A percentile compares a stretch with the other conserved stretches of the same genome.
Evolutionary conservation across 2,888 invertebrate species (phyloP).

Genomic region (Ypsolopha scabrella): DNA sequence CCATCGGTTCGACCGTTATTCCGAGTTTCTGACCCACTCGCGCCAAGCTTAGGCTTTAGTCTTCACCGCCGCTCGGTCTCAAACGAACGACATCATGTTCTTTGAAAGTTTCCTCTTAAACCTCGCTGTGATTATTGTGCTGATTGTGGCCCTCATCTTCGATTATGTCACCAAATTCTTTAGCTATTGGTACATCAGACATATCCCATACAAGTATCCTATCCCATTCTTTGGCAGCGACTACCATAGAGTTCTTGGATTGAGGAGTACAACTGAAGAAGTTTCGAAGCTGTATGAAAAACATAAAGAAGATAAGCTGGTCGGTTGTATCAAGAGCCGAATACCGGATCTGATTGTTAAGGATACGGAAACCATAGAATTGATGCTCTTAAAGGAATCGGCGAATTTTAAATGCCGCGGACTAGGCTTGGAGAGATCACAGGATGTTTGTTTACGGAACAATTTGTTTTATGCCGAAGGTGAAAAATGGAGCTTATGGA

Average conservation of each 20-base stretch:
- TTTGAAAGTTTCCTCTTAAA: constrained; percentile 60
- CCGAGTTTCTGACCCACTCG: constrained; percentile 34
- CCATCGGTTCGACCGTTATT: constrained; percentile 34
- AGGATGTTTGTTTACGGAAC: constrained; percentile 66
- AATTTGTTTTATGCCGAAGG: constrained; percentile 63
- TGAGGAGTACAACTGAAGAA: constrained; percentile 45
- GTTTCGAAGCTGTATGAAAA: constrained; percentile 37
- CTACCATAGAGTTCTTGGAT: constrained; percentile 43
- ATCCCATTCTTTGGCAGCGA: constrained; percentile 55
- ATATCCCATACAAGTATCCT: constrained; percentile 45
- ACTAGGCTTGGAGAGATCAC: constrained; percentile 60
- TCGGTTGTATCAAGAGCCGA: constrained; percentile 51
- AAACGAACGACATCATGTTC: constrained; percentile 34
- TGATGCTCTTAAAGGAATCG: constrained; percentile 57
- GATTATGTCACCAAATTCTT: constrained; percentile 62
- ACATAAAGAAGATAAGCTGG: constrained; percentile 43
- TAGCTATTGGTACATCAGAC: constrained; percentile 61
- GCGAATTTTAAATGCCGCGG: constrained; percentile 61
- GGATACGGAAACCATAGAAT: constrained; percentile 52
- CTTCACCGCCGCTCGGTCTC: too few relatives aligned
- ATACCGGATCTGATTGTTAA: constrained; percentile 58
- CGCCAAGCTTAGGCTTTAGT: constrained; percentile 5
- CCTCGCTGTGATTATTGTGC: constrained; percentile 28
- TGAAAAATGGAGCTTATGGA: constrained; percentile 57
- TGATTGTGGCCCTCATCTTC: constrained; percentile 44